These are phyloP conservation scores for Amia ocellicauda DNA, from an alignment of 2,113 vertebrate genomes.

Conservation along the genomic window DNA sequence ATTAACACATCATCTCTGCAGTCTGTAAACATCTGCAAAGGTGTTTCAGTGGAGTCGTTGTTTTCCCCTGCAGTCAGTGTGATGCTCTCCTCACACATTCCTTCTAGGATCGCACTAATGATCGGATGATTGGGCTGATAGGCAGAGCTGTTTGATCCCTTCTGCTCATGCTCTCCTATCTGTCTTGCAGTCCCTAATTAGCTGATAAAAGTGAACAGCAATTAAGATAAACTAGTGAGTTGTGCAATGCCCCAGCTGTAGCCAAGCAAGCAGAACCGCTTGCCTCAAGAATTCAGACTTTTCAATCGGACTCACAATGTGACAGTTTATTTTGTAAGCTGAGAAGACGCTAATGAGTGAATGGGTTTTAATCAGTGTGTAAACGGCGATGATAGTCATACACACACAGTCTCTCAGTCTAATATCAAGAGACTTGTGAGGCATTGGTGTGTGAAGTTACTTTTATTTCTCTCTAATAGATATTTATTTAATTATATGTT, in stretches of 20 bases:
- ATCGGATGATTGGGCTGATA: no score
- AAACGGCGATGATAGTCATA: no score
- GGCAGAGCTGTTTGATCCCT: not conserved
- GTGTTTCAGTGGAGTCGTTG: no score
- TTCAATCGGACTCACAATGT: not conserved
- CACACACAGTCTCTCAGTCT: no score
- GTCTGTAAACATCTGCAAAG: not conserved
- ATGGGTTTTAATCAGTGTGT: no score
- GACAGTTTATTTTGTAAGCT: not conserved
- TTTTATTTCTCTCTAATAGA: no score
- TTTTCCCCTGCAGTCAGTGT: not conserved
- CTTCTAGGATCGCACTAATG: not conserved
- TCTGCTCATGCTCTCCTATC: not conserved
- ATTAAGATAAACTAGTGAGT: not conserved
- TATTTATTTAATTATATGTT: no score
- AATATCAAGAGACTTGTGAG: no score
- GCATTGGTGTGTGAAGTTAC: no score
- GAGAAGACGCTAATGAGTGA: no score
- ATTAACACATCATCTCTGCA: no score
- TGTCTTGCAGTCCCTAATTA: not conserved
- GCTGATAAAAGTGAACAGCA: not conserved
- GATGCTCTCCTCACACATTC: not conserved
- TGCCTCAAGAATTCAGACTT: not conserved
- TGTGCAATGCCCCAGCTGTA: no score
- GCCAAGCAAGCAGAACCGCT: constrained; percentile 27